Percentiles rank a stretch among this genome's conserved stretches.
Conservation (phyloP, 2,888 invertebrate genomes). For the Lasioglossum zephyrum region DNA sequence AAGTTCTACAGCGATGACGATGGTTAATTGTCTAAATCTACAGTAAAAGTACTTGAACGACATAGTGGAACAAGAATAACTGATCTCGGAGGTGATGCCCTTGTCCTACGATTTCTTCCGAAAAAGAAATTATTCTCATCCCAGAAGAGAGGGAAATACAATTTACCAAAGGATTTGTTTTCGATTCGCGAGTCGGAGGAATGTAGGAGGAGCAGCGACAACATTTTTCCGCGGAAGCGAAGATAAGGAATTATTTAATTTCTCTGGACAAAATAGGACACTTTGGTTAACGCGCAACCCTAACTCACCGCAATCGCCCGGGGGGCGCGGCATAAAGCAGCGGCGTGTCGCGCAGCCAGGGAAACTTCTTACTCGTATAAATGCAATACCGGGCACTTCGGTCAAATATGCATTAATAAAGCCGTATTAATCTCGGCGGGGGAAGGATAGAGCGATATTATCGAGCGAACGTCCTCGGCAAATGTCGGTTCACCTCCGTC, state of each 20-base stretch:
- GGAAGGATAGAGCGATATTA: constrained; percentile 70
- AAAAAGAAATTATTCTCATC: background rate
- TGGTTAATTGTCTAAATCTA: background rate
- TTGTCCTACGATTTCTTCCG: background rate
- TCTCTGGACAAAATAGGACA: constrained; percentile 18
- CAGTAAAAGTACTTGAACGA: background rate
- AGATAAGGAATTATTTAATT: constrained; percentile 14
- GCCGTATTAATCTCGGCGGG: constrained; percentile 68
- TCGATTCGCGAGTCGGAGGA: background rate
- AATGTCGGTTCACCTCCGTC: constrained; percentile 68
- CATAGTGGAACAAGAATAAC: background rate
- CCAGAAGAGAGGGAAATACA: background rate
- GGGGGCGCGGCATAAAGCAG: constrained; percentile 19
- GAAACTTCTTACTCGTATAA: constrained; percentile 57
- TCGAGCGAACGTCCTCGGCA: constrained; percentile 66
- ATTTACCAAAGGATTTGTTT: background rate
- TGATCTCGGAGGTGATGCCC: background rate
- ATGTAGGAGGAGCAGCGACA: background rate
- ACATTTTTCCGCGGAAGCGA: background rate
- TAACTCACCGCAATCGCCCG: constrained; percentile 2
- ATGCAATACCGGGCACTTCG: constrained; percentile 54
- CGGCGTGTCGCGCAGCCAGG: constrained; percentile 17
- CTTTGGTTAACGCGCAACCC: constrained; percentile 26
- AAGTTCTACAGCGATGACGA: background rate
- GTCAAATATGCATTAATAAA: constrained; percentile 68